These are phyloP conservation scores for Drosophila conformis DNA, from an alignment of 2,888 invertebrate genomes.

Conservation along the genomic window DNA sequence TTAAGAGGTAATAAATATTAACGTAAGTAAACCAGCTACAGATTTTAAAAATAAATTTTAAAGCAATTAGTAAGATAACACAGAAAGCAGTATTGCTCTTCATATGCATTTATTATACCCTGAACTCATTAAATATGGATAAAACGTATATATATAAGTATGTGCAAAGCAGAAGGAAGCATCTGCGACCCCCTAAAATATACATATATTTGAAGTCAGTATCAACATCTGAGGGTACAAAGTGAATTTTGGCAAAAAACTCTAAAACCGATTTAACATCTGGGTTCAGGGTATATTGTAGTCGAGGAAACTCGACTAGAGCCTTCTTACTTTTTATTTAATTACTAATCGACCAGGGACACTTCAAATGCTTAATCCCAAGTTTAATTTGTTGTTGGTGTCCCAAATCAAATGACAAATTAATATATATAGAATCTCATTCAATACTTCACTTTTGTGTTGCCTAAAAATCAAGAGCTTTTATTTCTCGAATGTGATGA, in stretches of 20 bases:
- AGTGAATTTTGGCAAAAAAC: too few species aligned
- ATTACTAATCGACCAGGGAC: not conserved
- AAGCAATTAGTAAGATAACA: not conserved
- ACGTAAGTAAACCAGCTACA: not conserved
- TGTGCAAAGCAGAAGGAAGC: not conserved
- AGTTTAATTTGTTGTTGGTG: constrained; percentile 39
- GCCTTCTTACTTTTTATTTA: not conserved
- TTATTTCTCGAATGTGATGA: constrained; percentile 2
- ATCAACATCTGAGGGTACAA: not conserved
- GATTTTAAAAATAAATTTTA: not conserved
- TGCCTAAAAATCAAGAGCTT: constrained; percentile 36
- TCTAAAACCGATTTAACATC: not conserved
- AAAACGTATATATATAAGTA: not conserved
- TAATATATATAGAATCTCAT: not conserved
- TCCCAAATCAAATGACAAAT: constrained; percentile 42
- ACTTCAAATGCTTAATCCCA: not conserved
- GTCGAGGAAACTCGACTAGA: not conserved
- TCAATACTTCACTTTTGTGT: constrained; percentile 14
- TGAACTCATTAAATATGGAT: not conserved
- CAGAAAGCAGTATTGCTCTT: not conserved
- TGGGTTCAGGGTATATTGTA: not conserved
- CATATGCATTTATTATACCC: not conserved
- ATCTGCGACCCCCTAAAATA: not conserved
- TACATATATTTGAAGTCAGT: not conserved
- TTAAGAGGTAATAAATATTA: not conserved